phyloP scores from a whole-genome alignment of 1,140 invertebrate species.

The Sarcophaga bullata region DNA sequence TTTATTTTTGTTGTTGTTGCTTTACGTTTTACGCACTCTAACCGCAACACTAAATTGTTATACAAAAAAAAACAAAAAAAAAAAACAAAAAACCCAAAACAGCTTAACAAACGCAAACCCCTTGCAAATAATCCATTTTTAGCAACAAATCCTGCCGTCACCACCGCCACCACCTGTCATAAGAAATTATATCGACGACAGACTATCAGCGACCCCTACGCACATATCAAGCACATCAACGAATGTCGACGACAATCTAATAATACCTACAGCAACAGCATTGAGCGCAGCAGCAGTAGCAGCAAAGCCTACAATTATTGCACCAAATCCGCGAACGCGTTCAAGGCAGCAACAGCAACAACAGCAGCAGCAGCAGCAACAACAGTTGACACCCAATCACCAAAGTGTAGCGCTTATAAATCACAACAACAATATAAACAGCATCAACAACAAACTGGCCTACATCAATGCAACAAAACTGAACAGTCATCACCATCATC shows the following conservation, averaged over 20 bases:
- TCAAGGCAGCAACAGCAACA: conserved; percentile 48
- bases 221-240: conserved; percentile 55
- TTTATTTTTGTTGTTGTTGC: conserved; percentile 13
- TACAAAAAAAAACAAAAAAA: conserved; percentile 5
- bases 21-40: conserved; percentile 24
- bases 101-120: conserved; percentile 35
- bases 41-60: conserved; percentile 13
- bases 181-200: conserved; percentile 57
- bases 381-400: conserved; percentile 17
- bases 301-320: conserved; percentile 46
- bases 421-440: conserved; percentile 36
- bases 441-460: conserved; percentile 39
- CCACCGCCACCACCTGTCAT: conserved; percentile 42
- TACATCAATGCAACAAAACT: conserved; percentile 42
- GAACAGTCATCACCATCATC: conserved; percentile 17
- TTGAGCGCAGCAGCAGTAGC: conserved; percentile 31
- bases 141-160: conserved; percentile 49
- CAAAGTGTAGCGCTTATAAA: conserved; percentile 41
- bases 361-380: conserved; percentile 45
- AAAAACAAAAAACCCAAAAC: not conserved
- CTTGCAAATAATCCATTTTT: conserved; percentile 59
- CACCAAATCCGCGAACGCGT: conserved; percentile 48
- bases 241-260: conserved; percentile 44
- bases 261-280: conserved; percentile 40
- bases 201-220: conserved; percentile 61